A percentile compares a stretch with the other conserved stretches of the same genome.
Evolutionary conservation across 2,888 invertebrate genomes (phyloP).

Genomic region (Drosophila fulvimacula): DNA sequence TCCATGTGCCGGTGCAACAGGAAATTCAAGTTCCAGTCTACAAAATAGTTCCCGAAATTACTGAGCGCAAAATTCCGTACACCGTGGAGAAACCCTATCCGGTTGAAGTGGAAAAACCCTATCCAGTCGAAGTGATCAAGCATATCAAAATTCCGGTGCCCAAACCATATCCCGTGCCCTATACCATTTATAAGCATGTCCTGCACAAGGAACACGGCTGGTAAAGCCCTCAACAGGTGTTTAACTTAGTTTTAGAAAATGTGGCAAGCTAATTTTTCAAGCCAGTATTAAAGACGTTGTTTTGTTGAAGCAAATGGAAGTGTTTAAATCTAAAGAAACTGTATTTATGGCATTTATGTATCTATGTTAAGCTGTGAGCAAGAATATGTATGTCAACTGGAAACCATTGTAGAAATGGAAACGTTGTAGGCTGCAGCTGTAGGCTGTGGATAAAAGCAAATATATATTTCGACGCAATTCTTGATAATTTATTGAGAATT

Average conservation of each 20-base stretch:
- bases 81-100: constrained; percentile 89
- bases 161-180: constrained; percentile 90
- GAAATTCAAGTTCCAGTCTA: constrained; percentile 90
- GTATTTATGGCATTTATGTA: no score
- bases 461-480: no score
- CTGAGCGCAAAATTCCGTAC: constrained; percentile 90
- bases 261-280: constrained; percentile 5
- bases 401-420: no score
- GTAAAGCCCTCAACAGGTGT: constrained; percentile 43
- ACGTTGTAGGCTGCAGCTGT: no score
- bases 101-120: constrained; percentile 90
- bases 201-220: constrained; percentile 86
- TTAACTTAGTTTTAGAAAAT: neutral
- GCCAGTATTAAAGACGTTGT: constrained; percentile 50
- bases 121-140: constrained; percentile 91
- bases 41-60: constrained; percentile 89
- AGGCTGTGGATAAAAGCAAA: no score
- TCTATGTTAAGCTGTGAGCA: no score
- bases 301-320: constrained; percentile 5
- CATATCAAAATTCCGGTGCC: constrained; percentile 89
- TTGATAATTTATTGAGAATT: no score
- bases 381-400: no score
- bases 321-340: no score
- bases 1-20: constrained; percentile 89
- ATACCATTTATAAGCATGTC: constrained; percentile 90